These are phyloP conservation scores for Lichenostomus cassidix DNA, from an alignment of 2,113 vertebrate genomes.

Conservation along the genomic window DNA sequence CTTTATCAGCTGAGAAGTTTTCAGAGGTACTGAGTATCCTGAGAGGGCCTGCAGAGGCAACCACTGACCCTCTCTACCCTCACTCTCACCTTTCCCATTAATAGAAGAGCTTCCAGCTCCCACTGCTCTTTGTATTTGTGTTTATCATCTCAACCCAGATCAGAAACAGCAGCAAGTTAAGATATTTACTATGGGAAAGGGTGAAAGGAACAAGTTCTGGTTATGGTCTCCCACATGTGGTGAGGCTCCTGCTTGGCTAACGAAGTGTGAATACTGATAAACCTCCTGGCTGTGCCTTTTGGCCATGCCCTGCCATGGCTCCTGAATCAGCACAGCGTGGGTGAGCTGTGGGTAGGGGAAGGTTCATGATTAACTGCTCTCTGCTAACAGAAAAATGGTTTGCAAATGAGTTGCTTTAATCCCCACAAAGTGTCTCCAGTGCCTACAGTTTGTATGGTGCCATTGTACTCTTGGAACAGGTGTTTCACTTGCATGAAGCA, in stretches of 20 bases:
- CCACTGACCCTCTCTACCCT: background rate
- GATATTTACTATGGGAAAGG: background rate
- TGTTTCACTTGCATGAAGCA: background rate
- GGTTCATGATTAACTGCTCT: constrained; percentile 14
- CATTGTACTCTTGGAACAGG: constrained; percentile 43
- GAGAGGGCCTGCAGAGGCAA: background rate
- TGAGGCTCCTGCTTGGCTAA: constrained; percentile 2
- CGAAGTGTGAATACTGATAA: background rate
- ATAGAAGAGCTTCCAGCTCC: background rate
- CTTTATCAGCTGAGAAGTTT: background rate
- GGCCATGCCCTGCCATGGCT: background rate
- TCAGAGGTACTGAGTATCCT: background rate
- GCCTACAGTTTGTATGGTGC: background rate
- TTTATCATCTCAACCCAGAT: background rate
- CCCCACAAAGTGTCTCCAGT: background rate
- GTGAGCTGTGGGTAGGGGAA: constrained; percentile 2
- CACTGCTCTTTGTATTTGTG: background rate
- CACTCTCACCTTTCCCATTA: background rate
- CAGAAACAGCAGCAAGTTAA: background rate
- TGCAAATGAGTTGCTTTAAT: constrained; percentile 26
- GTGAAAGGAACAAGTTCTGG: background rate
- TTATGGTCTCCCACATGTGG: background rate
- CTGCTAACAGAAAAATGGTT: constrained; percentile 25
- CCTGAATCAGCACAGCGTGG: constrained; percentile 10
- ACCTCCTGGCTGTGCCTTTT: background rate